Evolutionary conservation across 2,888 invertebrate species (phyloP), one percentile per base, ranked within the genome.

Genomic region (Nematopogon swammerdamellus): DNA sequence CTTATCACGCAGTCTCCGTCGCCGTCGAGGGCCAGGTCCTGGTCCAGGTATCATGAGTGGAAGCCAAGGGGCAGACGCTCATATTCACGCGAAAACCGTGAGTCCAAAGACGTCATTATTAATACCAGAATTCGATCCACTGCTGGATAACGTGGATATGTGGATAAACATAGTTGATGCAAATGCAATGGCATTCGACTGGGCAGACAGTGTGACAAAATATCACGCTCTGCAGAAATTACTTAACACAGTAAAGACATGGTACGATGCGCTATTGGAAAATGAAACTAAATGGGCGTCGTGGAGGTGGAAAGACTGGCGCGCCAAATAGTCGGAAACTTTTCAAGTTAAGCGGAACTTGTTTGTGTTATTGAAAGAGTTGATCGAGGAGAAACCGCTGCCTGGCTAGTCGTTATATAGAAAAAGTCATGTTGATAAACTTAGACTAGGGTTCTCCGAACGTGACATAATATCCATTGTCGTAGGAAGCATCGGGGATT

Each of bases 131-230:
- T 56, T 55, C 19, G 56, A 56, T 19, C 54, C 56, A 11, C 44
- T 56, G 8, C 19, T 46, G 0, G 56, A 55, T 45, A 43, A 50
- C 47, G 36, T 55, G 11, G 45, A 53, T n/a, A 58, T 57, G 56
- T 59, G 58, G 59, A 30, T 59, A 14, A 58, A 57, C 49, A 55
- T 58, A 3, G 53, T 58, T 2, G 58, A 59, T n/a, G 58, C 58
- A 1, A 57, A 59, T 48, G 53, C 57, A 2, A 50, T 51, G 2
- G 54, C 58, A 17, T 58, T 60, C 48, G 51, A 53, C 6, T 60
- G 58, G 58, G 54, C 57, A 8, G 57, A 58, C 51, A 47, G 46
- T 19, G 51, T 59, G 47, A 52, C 51, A 8, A 54, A 55, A 43
- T 57, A 53, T 46, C 57, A 58, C 49, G 57, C 54, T 1, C 50